Evolutionary conservation across 2,888 invertebrate genomes (phyloP).

Genomic region (Nemurella pictetii): DNA sequence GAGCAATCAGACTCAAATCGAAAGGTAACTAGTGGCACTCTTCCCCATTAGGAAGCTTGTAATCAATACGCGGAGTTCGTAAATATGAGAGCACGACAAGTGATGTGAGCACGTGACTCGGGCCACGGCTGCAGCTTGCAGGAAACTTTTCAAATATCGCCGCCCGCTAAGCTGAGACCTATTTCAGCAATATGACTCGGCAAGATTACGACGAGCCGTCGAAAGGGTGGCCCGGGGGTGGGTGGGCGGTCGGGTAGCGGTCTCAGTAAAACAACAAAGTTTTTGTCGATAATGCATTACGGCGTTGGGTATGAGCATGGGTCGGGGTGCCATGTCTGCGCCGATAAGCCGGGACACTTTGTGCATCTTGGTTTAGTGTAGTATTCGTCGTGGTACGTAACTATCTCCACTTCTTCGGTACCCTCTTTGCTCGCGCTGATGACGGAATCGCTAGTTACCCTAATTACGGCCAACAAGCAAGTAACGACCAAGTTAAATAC

Average conservation of each 20-base stretch:
- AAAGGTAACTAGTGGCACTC: neutral
- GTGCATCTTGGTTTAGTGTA: neutral
- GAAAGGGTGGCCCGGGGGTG: neutral
- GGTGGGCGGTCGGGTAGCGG: too few species aligned
- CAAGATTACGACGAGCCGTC: neutral
- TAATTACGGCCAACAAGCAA: slow-evolving; percentile 17
- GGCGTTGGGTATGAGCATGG: too few species aligned
- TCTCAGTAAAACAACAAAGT: neutral
- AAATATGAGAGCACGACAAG: neutral
- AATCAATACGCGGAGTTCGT: neutral
- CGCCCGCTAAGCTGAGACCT: neutral
- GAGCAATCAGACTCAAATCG: neutral
- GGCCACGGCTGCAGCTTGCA: neutral
- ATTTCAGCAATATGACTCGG: neutral
- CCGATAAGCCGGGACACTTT: neutral
- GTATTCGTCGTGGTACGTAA: too few species aligned
- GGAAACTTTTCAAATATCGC: neutral
- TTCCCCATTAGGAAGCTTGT: neutral
- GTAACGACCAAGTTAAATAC: slow-evolving; percentile 26
- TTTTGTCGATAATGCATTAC: neutral
- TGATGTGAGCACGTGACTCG: neutral
- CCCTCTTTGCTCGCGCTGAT: slow-evolving; percentile 2
- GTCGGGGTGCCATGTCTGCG: neutral
- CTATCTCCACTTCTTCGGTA: neutral
- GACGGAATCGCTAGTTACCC: slow-evolving; percentile 8